Evolutionary conservation across 2,113 vertebrate species (phyloP).

Genomic region (Platanista minor): DNA sequence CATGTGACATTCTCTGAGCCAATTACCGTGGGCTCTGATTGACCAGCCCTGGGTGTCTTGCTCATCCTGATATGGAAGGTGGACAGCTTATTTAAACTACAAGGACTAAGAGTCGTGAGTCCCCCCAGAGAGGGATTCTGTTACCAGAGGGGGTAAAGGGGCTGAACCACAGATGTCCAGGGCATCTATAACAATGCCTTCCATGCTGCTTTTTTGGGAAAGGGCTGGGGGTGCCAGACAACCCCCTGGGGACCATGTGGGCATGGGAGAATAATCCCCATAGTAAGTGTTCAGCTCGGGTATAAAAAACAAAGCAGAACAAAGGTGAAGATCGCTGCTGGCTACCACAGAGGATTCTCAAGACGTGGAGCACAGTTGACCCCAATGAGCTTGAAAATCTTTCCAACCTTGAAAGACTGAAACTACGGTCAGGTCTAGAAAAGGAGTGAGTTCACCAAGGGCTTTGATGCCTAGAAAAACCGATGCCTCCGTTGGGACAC

Average conservation of each 20-base stretch:
- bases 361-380: neutral
- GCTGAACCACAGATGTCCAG: rapidly evolving
- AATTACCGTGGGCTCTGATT: neutral
- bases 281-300: too few relatives aligned
- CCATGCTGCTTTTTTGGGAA: neutral
- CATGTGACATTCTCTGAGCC: neutral
- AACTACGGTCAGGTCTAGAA: neutral
- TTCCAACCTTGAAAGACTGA: neutral
- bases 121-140: neutral
- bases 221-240: too few relatives aligned
- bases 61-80: rapidly evolving
- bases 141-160: neutral
- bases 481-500: rapidly evolving
- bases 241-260: rapidly evolving
- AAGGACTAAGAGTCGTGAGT: neutral
- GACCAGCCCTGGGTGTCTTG: neutral
- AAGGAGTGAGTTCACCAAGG: too few relatives aligned
- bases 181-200: too few relatives aligned
- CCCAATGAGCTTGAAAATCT: neutral
- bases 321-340: neutral
- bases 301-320: too few relatives aligned
- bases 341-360: rapidly evolving
- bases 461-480: neutral
- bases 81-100: rapidly evolving
- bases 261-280: neutral